These are phyloP conservation scores for Marcusenius ussheri DNA, from an alignment of 2,113 vertebrate genomes.

Conservation along the genomic window DNA sequence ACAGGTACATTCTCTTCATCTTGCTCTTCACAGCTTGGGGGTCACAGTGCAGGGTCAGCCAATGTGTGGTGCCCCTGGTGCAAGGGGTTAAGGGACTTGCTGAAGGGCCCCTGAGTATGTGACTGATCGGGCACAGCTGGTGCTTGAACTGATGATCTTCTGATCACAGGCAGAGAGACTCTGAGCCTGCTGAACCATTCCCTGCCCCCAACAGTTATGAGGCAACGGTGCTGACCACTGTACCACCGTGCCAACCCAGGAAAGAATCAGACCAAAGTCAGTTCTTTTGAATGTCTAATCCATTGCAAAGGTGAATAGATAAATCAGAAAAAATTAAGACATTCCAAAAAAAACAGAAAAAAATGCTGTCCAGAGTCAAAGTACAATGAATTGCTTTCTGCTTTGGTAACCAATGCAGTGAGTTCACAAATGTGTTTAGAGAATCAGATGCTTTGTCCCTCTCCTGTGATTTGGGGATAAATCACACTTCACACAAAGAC, in stretches of 20 bases:
- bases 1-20: neutral
- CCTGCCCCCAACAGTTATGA: neutral
- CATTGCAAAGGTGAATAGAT: conserved; percentile 27
- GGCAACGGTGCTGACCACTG: neutral
- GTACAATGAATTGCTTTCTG: conserved; percentile 15
- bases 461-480: conserved; percentile 25
- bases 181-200: neutral
- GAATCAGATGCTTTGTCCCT: conserved; percentile 17
- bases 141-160: neutral
- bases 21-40: neutral
- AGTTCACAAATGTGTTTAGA: conserved; percentile 17
- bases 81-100: neutral
- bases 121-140: neutral
- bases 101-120: neutral
- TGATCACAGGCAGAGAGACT: neutral
- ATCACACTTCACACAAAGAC: conserved; percentile 30
- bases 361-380: neutral
- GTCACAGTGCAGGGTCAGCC: neutral
- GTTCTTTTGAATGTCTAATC: neutral
- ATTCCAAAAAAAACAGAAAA: neutral
- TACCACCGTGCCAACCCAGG: neutral
- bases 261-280: neutral
- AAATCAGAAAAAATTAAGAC: neutral
- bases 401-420: conserved; percentile 21
- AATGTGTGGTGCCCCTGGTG: neutral